Evolutionary conservation across 2,113 vertebrate genomes (phyloP).

Genomic region (Lophochroa leadbeateri): DNA sequence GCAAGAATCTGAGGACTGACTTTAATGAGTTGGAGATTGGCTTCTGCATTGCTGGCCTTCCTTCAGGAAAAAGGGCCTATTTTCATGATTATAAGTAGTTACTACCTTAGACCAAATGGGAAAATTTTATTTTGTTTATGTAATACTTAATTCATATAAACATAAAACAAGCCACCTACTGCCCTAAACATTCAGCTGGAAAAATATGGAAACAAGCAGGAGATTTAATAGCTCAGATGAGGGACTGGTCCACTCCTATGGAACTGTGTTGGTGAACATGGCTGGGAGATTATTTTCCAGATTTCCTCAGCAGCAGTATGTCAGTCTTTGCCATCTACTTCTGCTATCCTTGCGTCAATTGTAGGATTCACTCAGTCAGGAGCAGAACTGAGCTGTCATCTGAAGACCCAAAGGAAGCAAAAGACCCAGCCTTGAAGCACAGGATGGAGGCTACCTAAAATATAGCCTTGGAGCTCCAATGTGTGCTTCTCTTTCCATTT

Average conservation of each 20-base stretch:
- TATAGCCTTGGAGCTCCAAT: background rate
- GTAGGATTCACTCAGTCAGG: background rate
- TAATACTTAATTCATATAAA: background rate
- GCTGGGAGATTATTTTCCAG: background rate
- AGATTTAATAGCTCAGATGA: background rate
- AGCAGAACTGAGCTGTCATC: background rate
- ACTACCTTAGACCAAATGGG: background rate
- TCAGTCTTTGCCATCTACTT: background rate
- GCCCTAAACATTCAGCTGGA: background rate
- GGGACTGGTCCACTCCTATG: background rate
- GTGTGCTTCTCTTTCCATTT: background rate
- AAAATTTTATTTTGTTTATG: background rate
- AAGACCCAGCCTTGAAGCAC: background rate
- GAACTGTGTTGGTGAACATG: background rate
- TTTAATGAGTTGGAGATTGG: background rate
- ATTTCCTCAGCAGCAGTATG: background rate
- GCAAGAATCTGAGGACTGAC: background rate
- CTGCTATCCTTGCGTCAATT: background rate
- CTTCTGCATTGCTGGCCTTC: background rate
- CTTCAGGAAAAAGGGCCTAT: slow-evolving; percentile 4
- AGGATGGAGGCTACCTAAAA: background rate
- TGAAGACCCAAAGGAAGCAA: background rate
- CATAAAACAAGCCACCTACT: background rate
- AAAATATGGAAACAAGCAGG: background rate
- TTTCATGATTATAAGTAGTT: slow-evolving; percentile 13